phyloP scores from a whole-genome alignment of 2,113 vertebrate genomes.

The Melospiza georgiana region DNA sequence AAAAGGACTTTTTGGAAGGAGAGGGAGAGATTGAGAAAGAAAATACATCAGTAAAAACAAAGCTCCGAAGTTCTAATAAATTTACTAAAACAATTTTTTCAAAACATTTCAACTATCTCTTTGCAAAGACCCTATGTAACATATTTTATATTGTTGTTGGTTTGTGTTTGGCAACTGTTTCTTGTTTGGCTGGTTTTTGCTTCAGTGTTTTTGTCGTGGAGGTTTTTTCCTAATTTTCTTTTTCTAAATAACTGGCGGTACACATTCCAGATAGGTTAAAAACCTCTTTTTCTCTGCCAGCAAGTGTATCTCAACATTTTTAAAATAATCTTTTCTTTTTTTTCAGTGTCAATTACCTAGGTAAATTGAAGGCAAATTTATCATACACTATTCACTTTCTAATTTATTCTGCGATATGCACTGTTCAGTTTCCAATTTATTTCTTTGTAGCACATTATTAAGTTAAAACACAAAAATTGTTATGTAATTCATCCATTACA shows the following conservation, averaged over 20 bases:
- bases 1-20: constrained; percentile 86
- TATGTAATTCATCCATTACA: not conserved
- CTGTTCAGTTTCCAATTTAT: not conserved
- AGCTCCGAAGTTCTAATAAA: not conserved
- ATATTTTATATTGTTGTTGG: not conserved
- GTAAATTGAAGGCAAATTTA: not conserved
- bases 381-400: not conserved
- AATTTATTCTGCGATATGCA: not conserved
- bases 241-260: not conserved
- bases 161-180: not conserved
- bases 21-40: not conserved
- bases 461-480: not conserved
- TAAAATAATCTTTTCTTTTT: not conserved
- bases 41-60: not conserved
- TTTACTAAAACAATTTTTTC: not conserved
- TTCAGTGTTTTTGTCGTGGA: not conserved
- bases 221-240: not conserved
- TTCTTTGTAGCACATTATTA: not conserved
- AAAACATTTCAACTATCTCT: not conserved
- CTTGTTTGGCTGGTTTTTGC: not conserved
- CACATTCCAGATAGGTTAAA: not conserved
- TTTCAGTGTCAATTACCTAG: not conserved
- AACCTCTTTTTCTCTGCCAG: not conserved
- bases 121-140: not conserved
- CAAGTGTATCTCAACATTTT: not conserved